These are phyloP conservation scores for Myotis vivesi DNA, from an alignment of 2,797 vertebrate genomes.

Conservation along the genomic window DNA sequence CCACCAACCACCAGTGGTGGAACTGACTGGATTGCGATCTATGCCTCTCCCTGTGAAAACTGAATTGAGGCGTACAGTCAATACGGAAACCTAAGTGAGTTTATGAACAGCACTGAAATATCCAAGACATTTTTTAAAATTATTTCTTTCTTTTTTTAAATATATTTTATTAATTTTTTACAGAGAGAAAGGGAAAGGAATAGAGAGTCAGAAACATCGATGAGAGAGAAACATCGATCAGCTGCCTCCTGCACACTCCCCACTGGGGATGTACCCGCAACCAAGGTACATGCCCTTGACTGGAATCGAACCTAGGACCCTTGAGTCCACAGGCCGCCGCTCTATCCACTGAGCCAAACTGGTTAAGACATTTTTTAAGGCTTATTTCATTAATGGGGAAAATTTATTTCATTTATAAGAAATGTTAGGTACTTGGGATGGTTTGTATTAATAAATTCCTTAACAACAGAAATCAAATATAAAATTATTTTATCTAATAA, in stretches of 20 bases:
- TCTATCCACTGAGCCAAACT: too few relatives aligned
- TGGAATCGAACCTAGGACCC: too few relatives aligned
- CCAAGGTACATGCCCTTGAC: too few relatives aligned
- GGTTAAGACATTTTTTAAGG: neutral
- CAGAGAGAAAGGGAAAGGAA: too few relatives aligned
- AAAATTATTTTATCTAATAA: neutral
- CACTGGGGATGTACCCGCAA: too few relatives aligned
- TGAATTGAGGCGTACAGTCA: neutral
- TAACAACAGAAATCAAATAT: neutral
- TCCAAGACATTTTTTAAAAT: neutral
- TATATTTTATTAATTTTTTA: too few relatives aligned
- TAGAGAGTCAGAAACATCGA: too few relatives aligned
- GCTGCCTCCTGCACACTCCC: too few relatives aligned
- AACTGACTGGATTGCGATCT: neutral
- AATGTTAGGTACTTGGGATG: neutral
- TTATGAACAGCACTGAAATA: neutral
- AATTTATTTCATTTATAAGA: slow-evolving; percentile 7
- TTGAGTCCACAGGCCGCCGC: too few relatives aligned
- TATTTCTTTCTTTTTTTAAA: too few relatives aligned
- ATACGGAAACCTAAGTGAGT: neutral
- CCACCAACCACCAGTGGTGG: too few relatives aligned
- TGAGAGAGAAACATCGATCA: too few relatives aligned
- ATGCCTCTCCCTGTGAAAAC: neutral
- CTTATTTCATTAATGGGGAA: neutral
- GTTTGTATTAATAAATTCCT: neutral